Conservation (phyloP, 2,113 vertebrate species). For the Phalacrocorax pelagicus region DNA sequence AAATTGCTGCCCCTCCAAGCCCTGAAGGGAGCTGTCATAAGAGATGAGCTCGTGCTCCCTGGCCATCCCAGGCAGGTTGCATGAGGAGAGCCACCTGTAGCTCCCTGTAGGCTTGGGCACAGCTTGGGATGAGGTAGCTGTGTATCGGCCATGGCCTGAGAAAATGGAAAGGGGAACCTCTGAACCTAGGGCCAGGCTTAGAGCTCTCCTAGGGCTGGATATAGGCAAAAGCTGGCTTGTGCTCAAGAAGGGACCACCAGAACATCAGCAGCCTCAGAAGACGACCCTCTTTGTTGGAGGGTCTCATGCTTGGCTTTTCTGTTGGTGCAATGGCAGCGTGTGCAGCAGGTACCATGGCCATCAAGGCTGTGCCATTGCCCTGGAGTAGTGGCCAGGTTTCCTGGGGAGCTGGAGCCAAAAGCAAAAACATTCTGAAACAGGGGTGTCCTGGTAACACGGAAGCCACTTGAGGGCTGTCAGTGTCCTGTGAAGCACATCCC, state of each 20-base stretch:
- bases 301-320: rapidly evolving
- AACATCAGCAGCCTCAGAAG: background rate
- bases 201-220: background rate
- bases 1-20: background rate
- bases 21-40: background rate
- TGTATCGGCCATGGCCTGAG: background rate
- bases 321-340: rapidly evolving
- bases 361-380: rapidly evolving
- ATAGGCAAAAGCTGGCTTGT: background rate
- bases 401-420: background rate
- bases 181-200: background rate
- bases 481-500: background rate
- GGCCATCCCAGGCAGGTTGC: background rate
- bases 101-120: background rate
- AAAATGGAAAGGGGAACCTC: background rate
- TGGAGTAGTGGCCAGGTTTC: background rate
- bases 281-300: background rate
- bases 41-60: rapidly evolving
- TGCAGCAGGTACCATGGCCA: rapidly evolving
- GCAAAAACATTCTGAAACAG: background rate
- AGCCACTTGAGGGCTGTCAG: background rate
- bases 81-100: background rate
- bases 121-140: background rate
- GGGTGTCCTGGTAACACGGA: rapidly evolving
- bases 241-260: background rate